Conservation (phyloP, 2,888 invertebrate species). For the Cremastobaeus sp. region DNA sequence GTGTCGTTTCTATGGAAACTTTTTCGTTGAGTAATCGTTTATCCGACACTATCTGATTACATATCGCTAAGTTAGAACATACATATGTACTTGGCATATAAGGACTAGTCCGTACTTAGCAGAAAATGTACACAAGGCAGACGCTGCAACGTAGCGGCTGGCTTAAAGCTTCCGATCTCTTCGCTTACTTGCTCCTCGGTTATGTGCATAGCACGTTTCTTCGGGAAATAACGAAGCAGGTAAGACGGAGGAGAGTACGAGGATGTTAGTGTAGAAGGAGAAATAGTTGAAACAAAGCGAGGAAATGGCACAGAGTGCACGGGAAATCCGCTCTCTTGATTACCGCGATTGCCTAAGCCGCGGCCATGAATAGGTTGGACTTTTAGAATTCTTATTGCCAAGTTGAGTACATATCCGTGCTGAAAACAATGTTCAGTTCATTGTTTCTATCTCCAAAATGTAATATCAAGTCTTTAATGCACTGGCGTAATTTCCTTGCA, state of each 20-base stretch:
- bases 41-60: slow-evolving; percentile 32
- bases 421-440: slow-evolving; percentile 39
- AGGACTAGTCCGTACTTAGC: slow-evolving; percentile 48
- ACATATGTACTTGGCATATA: slow-evolving; percentile 43
- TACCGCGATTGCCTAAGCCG: slow-evolving; percentile 53
- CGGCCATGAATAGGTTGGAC: slow-evolving; percentile 49
- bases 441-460: slow-evolving; percentile 14
- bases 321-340: slow-evolving; percentile 57
- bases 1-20: too few relatives aligned
- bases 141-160: slow-evolving; percentile 59
- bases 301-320: slow-evolving; percentile 59
- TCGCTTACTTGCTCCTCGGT: slow-evolving; percentile 51
- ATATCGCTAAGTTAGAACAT: slow-evolving; percentile 28
- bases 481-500: background rate
- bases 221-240: slow-evolving; percentile 31
- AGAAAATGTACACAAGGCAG: slow-evolving; percentile 56
- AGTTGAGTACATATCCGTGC: slow-evolving; percentile 40
- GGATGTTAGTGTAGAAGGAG: background rate
- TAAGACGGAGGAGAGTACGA: slow-evolving; percentile 19
- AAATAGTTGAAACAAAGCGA: slow-evolving; percentile 29
- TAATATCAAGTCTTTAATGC: slow-evolving; percentile 23
- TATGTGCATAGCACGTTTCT: slow-evolving; percentile 61
- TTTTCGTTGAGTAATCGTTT: too few relatives aligned
- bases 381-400: slow-evolving; percentile 45
- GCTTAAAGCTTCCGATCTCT: slow-evolving; percentile 62